phyloP scores from a whole-genome alignment of 2,888 invertebrate species.

The Hemicrepidius hirtus region DNA sequence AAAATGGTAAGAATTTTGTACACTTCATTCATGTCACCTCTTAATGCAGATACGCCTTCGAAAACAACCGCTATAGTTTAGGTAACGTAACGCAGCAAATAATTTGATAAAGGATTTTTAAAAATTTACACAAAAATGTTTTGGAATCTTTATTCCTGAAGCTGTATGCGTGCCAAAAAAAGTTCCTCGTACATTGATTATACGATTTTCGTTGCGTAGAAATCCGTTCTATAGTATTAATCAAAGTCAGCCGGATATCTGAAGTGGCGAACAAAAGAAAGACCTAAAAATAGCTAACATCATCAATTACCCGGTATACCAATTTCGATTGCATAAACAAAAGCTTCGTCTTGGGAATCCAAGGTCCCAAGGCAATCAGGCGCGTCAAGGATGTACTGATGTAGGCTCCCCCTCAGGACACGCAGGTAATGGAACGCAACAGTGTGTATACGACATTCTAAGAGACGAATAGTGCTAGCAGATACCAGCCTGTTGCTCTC shows the following conservation, averaged over 20 bases:
- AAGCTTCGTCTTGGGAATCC: conserved; percentile 62
- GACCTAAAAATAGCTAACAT: conserved; percentile 55
- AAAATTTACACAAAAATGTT: too few relatives aligned
- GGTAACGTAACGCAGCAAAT: too few relatives aligned
- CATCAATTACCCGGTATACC: conserved; percentile 57
- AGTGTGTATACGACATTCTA: conserved; percentile 54
- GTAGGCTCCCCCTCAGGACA: conserved; percentile 61
- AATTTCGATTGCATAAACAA: conserved; percentile 60
- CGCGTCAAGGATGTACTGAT: conserved; percentile 65
- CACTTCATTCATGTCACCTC: too few relatives aligned
- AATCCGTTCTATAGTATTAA: conserved; percentile 32
- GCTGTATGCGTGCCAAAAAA: neutral
- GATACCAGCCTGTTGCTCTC: conserved; percentile 60
- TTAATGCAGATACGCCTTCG: too few relatives aligned
- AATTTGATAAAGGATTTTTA: too few relatives aligned
- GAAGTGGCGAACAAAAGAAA: conserved; percentile 48
- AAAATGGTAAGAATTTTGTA: too few relatives aligned
- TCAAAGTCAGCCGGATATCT: conserved; percentile 38
- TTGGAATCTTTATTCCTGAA: too few relatives aligned
- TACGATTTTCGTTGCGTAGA: neutral
- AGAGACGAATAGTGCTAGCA: conserved; percentile 41
- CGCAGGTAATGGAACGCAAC: conserved; percentile 64
- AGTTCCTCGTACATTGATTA: neutral
- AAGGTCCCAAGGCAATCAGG: conserved; percentile 66
- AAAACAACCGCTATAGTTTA: too few relatives aligned